A percentile compares a stretch with the other conserved stretches of the same genome.
These are phyloP conservation scores for Malacoraja senta DNA, from an alignment of 2,797 vertebrate species.

Conservation along the genomic window DNA sequence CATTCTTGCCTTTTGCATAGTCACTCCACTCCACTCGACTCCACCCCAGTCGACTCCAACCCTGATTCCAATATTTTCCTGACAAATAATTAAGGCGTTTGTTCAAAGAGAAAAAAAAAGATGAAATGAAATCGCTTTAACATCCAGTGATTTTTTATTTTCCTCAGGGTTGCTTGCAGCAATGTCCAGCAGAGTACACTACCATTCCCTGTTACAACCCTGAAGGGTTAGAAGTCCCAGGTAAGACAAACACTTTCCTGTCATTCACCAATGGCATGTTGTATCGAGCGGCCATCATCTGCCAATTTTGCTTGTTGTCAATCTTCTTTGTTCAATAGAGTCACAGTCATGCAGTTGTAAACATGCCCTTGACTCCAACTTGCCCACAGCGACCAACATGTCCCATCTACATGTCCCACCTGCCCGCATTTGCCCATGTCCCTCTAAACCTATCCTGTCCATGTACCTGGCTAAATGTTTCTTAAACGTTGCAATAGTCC, in stretches of 20 bases:
- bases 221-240: background rate
- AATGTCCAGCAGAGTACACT: background rate
- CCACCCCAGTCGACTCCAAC: too few relatives aligned
- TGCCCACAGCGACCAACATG: too few relatives aligned
- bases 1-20: background rate
- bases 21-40: background rate
- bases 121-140: background rate
- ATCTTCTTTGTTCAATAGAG: background rate
- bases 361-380: too few relatives aligned
- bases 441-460: too few relatives aligned
- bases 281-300: background rate
- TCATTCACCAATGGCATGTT: background rate
- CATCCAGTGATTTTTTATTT: background rate
- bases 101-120: background rate
- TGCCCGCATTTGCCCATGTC: too few relatives aligned
- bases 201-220: background rate
- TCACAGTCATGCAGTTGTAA: too few relatives aligned
- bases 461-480: too few relatives aligned
- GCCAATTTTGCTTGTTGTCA: background rate
- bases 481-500: too few relatives aligned
- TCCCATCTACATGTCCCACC: too few relatives aligned
- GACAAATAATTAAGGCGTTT: background rate
- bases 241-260: background rate
- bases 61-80: background rate
- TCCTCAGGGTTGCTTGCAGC: background rate